Percentiles rank a stretch among this genome's conserved stretches.
Conservation (phyloP, 2,113 vertebrate species). For the Thamnophis sirtalis region DNA sequence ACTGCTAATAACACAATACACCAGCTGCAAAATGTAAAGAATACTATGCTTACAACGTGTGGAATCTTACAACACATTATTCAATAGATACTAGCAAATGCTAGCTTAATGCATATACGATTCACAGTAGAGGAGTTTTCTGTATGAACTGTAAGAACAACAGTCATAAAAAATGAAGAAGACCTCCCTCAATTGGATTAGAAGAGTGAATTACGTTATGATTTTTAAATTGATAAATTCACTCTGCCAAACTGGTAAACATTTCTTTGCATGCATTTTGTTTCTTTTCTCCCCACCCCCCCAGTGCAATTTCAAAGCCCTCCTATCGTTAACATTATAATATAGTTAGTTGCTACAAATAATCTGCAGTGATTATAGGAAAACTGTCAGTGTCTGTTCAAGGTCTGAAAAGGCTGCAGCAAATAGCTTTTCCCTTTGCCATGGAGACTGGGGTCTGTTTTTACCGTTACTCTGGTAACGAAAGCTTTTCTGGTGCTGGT, state of each 20-base stretch:
- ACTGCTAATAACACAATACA: not conserved
- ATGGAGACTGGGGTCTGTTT: slow-evolving; percentile 89
- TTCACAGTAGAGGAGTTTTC: slow-evolving; percentile 4
- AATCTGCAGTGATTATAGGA: slow-evolving; percentile 85
- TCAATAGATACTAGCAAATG: not conserved
- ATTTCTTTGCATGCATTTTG: slow-evolving; percentile 43
- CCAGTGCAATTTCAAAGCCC: slow-evolving; percentile 68
- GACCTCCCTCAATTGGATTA: slow-evolving; percentile 30
- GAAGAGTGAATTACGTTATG: slow-evolving; percentile 46
- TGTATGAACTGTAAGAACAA: slow-evolving; percentile 14
- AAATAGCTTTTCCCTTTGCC: slow-evolving; percentile 92
- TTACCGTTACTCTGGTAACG: slow-evolving; percentile 98
- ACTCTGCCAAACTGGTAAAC: slow-evolving; percentile 47
- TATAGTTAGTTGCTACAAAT: slow-evolving; percentile 81
- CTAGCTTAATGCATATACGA: not conserved
- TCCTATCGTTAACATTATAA: slow-evolving; percentile 79
- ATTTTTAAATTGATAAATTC: slow-evolving; percentile 50
- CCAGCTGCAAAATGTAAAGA: slow-evolving; percentile 11
- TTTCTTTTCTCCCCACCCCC: slow-evolving; percentile 6
- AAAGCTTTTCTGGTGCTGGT: slow-evolving; percentile 80
- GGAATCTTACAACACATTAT: slow-evolving; percentile 1
- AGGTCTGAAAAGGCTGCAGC: slow-evolving; percentile 89
- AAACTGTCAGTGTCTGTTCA: slow-evolving; percentile 84
- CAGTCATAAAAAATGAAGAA: slow-evolving; percentile 12
- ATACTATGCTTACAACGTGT: not conserved